These are phyloP conservation scores for Anguilla rostrata DNA, from an alignment of 2,113 vertebrate species.

Conservation along the genomic window DNA sequence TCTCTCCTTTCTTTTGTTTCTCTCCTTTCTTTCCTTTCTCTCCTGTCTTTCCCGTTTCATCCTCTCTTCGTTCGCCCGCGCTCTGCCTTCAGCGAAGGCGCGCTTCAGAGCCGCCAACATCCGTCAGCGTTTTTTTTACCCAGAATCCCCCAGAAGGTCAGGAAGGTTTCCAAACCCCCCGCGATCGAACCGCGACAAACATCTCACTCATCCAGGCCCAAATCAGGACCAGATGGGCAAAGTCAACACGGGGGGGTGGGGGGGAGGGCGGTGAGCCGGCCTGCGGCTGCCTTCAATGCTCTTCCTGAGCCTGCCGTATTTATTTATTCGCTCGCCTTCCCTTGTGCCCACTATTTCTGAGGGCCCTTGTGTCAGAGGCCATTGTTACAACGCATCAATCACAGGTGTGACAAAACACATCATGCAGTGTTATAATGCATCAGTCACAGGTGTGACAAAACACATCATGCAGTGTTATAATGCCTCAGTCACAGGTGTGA, in stretches of 20 bases:
- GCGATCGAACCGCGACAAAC: conserved; percentile 29
- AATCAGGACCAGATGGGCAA: conserved; percentile 39
- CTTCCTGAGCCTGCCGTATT: not conserved
- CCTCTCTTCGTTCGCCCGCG: not conserved
- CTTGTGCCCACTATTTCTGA: conserved; percentile 19
- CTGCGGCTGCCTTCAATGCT: conserved; percentile 8
- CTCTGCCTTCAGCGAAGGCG: not conserved
- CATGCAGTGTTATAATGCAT: too few relatives aligned
- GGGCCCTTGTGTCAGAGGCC: conserved; percentile 5
- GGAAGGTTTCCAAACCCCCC: conserved; percentile 23
- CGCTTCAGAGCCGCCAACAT: not conserved
- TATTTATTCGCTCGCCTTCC: conserved; percentile 29
- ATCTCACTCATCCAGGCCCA: conserved; percentile 30
- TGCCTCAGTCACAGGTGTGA: too few relatives aligned
- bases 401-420: too few relatives aligned
- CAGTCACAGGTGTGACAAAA: too few relatives aligned
- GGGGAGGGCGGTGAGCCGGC: not conserved
- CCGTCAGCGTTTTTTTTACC: conserved; percentile 9
- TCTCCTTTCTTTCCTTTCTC: too few relatives aligned
- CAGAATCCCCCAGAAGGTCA: conserved; percentile 11
- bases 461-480: too few relatives aligned
- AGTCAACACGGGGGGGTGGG: conserved; percentile 27
- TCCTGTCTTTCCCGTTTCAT: not conserved
- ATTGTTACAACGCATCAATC: conserved; percentile 15
- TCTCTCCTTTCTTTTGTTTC: too few relatives aligned